Base-by-base conservation (phyloP, 2,888 invertebrate species). In the Dynastes hyllus region DNA sequence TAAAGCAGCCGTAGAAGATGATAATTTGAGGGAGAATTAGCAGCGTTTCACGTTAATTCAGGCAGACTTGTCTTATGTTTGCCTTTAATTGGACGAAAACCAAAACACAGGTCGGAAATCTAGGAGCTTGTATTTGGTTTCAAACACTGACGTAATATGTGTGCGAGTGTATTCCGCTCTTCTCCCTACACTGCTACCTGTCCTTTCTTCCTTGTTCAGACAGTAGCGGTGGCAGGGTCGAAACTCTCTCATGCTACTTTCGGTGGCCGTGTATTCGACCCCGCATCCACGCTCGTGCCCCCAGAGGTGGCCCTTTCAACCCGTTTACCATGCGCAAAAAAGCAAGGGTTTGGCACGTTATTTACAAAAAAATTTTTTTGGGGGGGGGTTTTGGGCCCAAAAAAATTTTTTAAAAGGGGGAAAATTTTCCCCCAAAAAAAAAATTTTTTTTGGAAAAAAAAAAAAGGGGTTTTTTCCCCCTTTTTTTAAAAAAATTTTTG, bases 41-140 rank as follows among this genome's bases (percentile, higher is more conserved):
- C 87, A 87, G 86, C 87, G 87, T 88, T 88, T 86, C 87, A 85
- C 87, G 87, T 88, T 88, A 88, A 88, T 88, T 87, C 87, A 85
- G 84, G 87, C 87, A 87, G 86, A 86, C 87, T 88, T 87, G 87
- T 88, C 88, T 88, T 88, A 87, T 88, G 88, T 89, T 88, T 88
- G 87, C 87, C 88, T 88, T 88, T 88, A 89, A 89, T 89, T 89
- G 89, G 88, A 88, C 88, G 88, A 87, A 89, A 89, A 89, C 89
- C 89, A 87, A 88, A 89, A 89, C 88, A 88, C 87, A 87, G 88
- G 88, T 88, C 88, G 88, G 87, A 88, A 88, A 88, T 88, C 88
- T 84, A 84, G 83, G 86, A 86, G 83, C 86, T 85, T 86, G 87
- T 88, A 88, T 88, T 88, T 85, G 87, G 87, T 88, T 88, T 87